phyloP scores from a whole-genome alignment of 2,888 invertebrate species.

The Rotaria magnacalcarata region DNA sequence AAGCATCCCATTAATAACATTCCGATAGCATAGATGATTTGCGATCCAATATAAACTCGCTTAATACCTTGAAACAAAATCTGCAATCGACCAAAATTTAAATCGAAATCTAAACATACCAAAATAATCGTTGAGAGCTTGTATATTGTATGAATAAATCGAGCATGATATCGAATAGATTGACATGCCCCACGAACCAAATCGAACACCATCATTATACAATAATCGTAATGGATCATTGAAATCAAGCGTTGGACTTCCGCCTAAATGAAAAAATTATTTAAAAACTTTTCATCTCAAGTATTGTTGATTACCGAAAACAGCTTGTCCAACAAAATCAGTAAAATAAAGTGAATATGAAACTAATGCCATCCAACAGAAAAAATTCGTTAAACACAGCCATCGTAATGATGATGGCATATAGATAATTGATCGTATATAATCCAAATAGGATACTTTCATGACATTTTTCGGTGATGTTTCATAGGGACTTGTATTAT shows the following conservation, averaged over 20 bases:
- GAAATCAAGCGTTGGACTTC: constrained; percentile 52
- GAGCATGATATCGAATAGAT: constrained; percentile 81
- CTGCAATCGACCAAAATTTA: background rate
- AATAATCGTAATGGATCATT: constrained; percentile 46
- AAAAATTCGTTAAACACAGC: constrained; percentile 84
- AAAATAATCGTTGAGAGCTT: constrained; percentile 66
- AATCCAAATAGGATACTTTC: background rate
- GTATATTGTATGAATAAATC: constrained; percentile 81
- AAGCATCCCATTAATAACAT: constrained; percentile 37
- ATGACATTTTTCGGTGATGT: background rate
- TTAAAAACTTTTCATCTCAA: constrained; percentile 1
- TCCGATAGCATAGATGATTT: constrained; percentile 41
- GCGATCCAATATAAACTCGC: constrained; percentile 40
- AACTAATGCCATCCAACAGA: constrained; percentile 96
- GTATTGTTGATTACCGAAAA: constrained; percentile 76
- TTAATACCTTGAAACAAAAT: constrained; percentile 9
- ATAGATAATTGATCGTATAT: constrained; percentile 54
- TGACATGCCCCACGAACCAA: constrained; percentile 94
- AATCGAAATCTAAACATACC: background rate
- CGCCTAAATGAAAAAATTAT: constrained; percentile 51
- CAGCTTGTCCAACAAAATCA: constrained; percentile 86
- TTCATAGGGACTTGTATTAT: background rate
- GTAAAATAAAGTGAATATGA: constrained; percentile 93
- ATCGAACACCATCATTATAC: constrained; percentile 85
- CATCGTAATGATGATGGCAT: constrained; percentile 81